These are phyloP conservation scores for Acrocephalus kingi DNA, from an alignment of 2,113 vertebrate genomes.

Conservation along the genomic window DNA sequence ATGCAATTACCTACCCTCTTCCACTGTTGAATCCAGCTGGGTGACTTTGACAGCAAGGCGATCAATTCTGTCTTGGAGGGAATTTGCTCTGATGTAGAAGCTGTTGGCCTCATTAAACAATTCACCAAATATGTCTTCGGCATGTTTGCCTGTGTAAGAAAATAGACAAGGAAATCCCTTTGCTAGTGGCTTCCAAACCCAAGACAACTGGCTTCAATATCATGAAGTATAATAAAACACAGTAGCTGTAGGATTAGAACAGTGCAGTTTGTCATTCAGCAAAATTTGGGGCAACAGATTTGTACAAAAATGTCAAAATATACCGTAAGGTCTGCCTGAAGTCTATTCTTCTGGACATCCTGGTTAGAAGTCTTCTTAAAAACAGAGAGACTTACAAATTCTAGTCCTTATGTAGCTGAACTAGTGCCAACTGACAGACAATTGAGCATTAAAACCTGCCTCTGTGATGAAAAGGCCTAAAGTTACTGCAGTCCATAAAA, in stretches of 20 bases:
- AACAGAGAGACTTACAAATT: neutral
- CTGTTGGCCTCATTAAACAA: constrained; percentile 96
- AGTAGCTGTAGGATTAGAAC: neutral
- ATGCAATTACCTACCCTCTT: constrained; percentile 88
- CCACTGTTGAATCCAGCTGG: constrained; percentile 97
- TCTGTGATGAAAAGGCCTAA: neutral
- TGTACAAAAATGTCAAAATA: neutral
- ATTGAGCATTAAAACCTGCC: neutral
- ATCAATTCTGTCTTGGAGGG: constrained; percentile 98
- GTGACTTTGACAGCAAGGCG: constrained; percentile 98
- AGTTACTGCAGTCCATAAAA: neutral
- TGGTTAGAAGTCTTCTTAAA: neutral
- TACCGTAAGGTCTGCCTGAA: neutral
- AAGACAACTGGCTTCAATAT: neutral
- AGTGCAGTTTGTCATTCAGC: neutral
- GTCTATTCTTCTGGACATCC: neutral
- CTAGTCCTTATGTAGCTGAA: neutral
- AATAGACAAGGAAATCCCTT: constrained; percentile 7
- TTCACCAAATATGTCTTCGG: constrained; percentile 98
- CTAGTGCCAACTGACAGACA: neutral
- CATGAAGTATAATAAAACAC: neutral
- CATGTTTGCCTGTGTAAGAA: constrained; percentile 89
- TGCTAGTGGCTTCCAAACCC: neutral
- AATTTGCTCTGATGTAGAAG: constrained; percentile 96
- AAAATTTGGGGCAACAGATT: neutral